phyloP scores from a whole-genome alignment of 1,140 invertebrate species.

The Hirudo medicinalis region DNA sequence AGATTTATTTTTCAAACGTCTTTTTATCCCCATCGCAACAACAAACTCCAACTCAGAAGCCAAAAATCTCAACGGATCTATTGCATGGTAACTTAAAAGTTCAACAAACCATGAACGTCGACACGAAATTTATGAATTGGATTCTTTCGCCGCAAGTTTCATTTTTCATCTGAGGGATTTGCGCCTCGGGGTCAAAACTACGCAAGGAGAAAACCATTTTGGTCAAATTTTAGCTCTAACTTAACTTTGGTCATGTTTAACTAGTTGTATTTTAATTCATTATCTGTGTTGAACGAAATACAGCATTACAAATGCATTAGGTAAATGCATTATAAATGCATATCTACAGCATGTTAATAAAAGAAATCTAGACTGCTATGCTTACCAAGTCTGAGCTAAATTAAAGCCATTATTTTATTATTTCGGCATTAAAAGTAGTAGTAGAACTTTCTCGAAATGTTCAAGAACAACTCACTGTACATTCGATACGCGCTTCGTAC shows the following conservation, averaged over 20 bases:
- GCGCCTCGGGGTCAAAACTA: not conserved
- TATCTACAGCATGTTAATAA: not conserved
- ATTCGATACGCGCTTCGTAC: not conserved
- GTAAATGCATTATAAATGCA: not conserved
- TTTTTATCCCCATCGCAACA: too few relatives aligned
- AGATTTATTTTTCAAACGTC: not conserved
- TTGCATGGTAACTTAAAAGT: too few relatives aligned
- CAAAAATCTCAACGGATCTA: not conserved
- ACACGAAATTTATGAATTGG: constrained; percentile 10
- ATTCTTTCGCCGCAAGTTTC: constrained; percentile 1
- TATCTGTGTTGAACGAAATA: not conserved
- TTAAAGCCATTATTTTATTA: constrained; percentile 2
- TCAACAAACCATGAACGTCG: not conserved
- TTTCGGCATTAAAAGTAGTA: too few relatives aligned
- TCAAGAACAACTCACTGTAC: too few relatives aligned
- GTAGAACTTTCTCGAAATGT: too few relatives aligned
- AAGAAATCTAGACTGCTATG: not conserved
- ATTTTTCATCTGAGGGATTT: not conserved
- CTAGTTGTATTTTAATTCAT: not conserved
- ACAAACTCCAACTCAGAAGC: not conserved
- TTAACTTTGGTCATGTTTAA: too few relatives aligned
- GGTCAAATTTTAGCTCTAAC: not conserved
- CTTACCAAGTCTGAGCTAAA: not conserved
- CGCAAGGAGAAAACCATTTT: not conserved
- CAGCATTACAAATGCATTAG: not conserved